These are phyloP conservation scores for Campoletis sonorensis DNA, from an alignment of 1,140 invertebrate species.

Conservation along the genomic window DNA sequence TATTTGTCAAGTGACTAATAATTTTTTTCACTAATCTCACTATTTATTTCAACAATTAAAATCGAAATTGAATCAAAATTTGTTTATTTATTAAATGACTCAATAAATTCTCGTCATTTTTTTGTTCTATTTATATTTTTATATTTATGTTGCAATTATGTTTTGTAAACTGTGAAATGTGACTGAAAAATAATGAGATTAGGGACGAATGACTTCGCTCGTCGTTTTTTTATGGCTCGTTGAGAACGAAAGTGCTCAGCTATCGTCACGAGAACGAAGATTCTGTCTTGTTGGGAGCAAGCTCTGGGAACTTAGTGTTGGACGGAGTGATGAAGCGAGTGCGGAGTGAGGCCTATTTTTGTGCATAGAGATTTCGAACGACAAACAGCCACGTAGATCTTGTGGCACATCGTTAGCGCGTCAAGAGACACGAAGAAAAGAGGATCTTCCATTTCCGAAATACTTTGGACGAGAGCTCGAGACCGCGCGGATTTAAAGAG, in stretches of 20 bases:
- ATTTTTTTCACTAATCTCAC: too few species aligned
- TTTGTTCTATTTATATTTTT: slow-evolving; percentile 32
- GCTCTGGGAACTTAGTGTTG: background rate
- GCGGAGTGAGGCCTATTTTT: slow-evolving; percentile 73
- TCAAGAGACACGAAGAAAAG: background rate
- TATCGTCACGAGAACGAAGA: slow-evolving; percentile 33
- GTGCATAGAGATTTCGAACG: slow-evolving; percentile 55
- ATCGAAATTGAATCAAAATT: background rate
- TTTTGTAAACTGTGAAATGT: slow-evolving; percentile 9
- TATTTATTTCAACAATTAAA: too few species aligned
- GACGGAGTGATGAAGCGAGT: slow-evolving; percentile 65
- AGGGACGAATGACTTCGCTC: slow-evolving; percentile 20
- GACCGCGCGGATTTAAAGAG: slow-evolving; percentile 58
- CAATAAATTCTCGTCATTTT: too few species aligned
- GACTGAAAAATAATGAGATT: slow-evolving; percentile 46
- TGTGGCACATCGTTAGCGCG: slow-evolving; percentile 65
- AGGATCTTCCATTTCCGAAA: slow-evolving; percentile 26
- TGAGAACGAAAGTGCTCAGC: slow-evolving; percentile 30
- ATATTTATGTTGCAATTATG: slow-evolving; percentile 45
- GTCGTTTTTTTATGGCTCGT: slow-evolving; percentile 8
- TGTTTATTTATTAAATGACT: too few species aligned
- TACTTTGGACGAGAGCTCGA: slow-evolving; percentile 50
- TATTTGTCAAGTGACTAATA: too few species aligned
- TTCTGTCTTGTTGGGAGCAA: background rate
- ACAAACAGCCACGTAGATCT: slow-evolving; percentile 72